Conservation (phyloP, 1,140 invertebrate species). For the Trichoplusia ni region DNA sequence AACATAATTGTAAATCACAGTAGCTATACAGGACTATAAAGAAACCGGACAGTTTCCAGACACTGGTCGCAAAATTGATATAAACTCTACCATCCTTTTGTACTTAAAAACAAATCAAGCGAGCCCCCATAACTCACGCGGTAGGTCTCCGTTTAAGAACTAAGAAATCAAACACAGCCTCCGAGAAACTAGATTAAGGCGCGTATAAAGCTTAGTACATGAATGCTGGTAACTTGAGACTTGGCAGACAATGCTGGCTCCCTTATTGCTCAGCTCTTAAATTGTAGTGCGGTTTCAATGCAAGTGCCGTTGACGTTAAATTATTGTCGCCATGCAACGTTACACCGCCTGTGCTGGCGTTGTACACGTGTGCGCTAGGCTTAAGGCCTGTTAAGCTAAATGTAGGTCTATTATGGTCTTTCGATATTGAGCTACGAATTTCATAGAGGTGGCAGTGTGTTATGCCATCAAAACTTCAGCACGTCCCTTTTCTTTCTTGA, state of each 20-base stretch:
- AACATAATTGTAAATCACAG: not conserved
- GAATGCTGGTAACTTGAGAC: slow-evolving; percentile 70
- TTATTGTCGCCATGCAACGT: slow-evolving; percentile 72
- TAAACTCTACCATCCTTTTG: not conserved
- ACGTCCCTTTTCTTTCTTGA: too few relatives aligned
- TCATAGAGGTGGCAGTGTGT: not conserved
- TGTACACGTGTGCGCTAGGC: slow-evolving; percentile 66
- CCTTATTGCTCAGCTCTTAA: slow-evolving; percentile 78
- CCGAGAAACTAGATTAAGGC: slow-evolving; percentile 60
- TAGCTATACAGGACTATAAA: not conserved
- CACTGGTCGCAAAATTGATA: not conserved
- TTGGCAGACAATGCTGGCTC: slow-evolving; percentile 70
- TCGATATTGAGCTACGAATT: slow-evolving; percentile 13
- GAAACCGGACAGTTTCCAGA: not conserved
- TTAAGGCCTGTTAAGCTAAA: slow-evolving; percentile 52
- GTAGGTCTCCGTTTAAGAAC: slow-evolving; percentile 34
- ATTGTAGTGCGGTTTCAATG: slow-evolving; percentile 78
- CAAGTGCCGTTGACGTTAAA: slow-evolving; percentile 76
- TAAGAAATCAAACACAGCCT: slow-evolving; percentile 35
- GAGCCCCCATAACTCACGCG: slow-evolving; percentile 37
- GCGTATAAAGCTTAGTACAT: slow-evolving; percentile 58
- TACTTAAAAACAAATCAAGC: slow-evolving; percentile 22
- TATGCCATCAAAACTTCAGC: not conserved
- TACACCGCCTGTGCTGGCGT: slow-evolving; percentile 56
- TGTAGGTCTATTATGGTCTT: slow-evolving; percentile 48